Conservation (phyloP, 1,140 invertebrate genomes). For the Cephus cinctus region DNA sequence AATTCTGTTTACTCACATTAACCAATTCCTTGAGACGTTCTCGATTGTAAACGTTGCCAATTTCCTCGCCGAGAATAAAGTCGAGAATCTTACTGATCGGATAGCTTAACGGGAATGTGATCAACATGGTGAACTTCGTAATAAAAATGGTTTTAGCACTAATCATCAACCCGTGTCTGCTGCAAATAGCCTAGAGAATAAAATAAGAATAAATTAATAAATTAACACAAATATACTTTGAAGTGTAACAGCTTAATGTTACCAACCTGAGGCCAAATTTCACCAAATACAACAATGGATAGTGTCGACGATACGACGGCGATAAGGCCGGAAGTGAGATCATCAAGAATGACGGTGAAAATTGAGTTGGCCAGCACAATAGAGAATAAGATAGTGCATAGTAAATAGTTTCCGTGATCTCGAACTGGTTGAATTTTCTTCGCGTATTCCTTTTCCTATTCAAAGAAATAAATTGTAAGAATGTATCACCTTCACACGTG, state of each 20-base stretch:
- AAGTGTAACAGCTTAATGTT: background rate
- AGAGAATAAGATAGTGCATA: slow-evolving; percentile 92
- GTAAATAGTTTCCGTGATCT: slow-evolving; percentile 91
- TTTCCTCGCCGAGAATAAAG: slow-evolving; percentile 88
- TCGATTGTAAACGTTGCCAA: slow-evolving; percentile 94
- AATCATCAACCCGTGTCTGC: slow-evolving; percentile 91
- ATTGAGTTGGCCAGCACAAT: slow-evolving; percentile 98
- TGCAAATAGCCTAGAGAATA: slow-evolving; percentile 71
- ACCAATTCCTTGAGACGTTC: slow-evolving; percentile 96
- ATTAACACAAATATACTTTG: slow-evolving; percentile 19
- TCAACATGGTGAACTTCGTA: slow-evolving; percentile 91
- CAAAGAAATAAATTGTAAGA: too few species aligned
- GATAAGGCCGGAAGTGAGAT: slow-evolving; percentile 84
- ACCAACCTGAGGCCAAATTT: slow-evolving; percentile 86
- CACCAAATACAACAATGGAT: slow-evolving; percentile 94
- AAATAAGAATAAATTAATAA: slow-evolving; percentile 2
- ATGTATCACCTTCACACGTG: too few species aligned
- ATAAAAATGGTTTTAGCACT: slow-evolving; percentile 93
- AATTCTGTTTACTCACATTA: slow-evolving; percentile 61
- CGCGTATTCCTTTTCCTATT: slow-evolving; percentile 76
- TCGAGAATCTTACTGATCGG: slow-evolving; percentile 92
- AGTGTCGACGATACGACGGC: slow-evolving; percentile 89
- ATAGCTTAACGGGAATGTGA: slow-evolving; percentile 94
- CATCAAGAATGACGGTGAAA: slow-evolving; percentile 94
- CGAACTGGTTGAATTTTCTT: slow-evolving; percentile 86